Evolutionary conservation across 2,113 vertebrate species (phyloP), one percentile per base, ranked within the genome.

Genomic region (Pionites leucogaster): DNA sequence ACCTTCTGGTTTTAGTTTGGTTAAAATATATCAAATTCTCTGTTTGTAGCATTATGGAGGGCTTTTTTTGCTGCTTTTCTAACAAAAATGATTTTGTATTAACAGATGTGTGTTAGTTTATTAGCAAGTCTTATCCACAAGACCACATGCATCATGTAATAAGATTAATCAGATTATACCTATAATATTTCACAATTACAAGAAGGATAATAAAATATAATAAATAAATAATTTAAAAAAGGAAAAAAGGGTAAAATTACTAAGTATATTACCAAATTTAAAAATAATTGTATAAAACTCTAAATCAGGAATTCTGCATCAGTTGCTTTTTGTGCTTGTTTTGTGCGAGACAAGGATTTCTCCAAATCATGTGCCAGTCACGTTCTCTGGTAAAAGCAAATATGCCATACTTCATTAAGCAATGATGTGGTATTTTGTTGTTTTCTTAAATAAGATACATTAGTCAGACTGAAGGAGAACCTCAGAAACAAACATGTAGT

Each of bases 1-100:
- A 70, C 55, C 77, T 72, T 31, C 71, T 88, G 67, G 8, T 90
- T 96, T 95, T 82, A 82, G 80, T 91, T 86, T 86, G 46, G 52
- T 94, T 83, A 37, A 68, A 62, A 39, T 88, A 62, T 74, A 42
- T 44, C 6, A 76, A 88, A 57, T 77, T 86, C 23, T 75, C 31
- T 52, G 10, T 83, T 83, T 83, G 77, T 84, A 52, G 27, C 1
- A 0, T 8, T 60, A 22, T 27, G n/a, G 23, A 68, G 17, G 29
- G 19, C 5, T 24, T 69, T 89, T 86, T 86, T 50, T 19, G 6
- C 15, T 57, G 35, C 11, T 75, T 89, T 67, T 89, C 59, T 74
- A 31, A 52, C 27, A 82, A 79, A 59, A 84, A 76, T 69, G 3
- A 7, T 42, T 87, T 35, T 78, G 5, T 41, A 44, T 71, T 82